A percentile compares a stretch with the other conserved stretches of the same genome.
Evolutionary conservation across 2,797 vertebrate genomes (phyloP).

Genomic region (Nasua narica): DNA sequence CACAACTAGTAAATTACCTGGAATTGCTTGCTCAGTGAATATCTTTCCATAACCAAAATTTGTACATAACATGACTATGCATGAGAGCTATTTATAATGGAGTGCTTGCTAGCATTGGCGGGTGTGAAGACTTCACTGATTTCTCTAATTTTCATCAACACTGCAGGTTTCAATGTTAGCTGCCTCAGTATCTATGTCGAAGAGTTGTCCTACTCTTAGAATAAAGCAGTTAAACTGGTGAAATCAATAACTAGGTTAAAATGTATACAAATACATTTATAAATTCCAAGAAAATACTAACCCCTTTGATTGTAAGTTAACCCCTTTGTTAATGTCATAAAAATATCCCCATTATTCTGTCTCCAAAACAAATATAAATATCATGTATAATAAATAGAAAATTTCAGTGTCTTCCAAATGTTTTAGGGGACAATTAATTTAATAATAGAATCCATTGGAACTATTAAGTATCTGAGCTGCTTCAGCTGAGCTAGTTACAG

Average conservation of each 20-base stretch:
- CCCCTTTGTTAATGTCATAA: background rate
- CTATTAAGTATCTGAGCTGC: background rate
- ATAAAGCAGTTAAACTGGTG: background rate
- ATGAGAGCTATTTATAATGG: constrained; percentile 58
- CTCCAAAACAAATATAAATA: background rate
- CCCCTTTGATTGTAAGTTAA: background rate
- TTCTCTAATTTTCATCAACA: constrained; percentile 55
- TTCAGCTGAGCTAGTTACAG: background rate
- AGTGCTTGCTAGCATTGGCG: constrained; percentile 1
- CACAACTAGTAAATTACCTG: constrained; percentile 69
- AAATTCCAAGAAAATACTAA: background rate
- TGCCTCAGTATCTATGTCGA: background rate
- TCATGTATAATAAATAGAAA: background rate
- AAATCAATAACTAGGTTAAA: background rate
- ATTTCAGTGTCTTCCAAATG: background rate
- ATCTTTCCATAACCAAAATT: constrained; percentile 56
- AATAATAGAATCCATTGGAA: background rate
- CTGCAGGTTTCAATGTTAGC: constrained; percentile 12
- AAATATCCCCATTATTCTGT: background rate
- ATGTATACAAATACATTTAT: background rate
- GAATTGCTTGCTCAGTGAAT: constrained; percentile 64
- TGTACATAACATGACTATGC: constrained; percentile 58
- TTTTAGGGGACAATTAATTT: constrained; percentile 20
- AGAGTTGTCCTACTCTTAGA: constrained; percentile 18
- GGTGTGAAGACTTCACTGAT: constrained; percentile 36